A percentile compares a stretch with the other conserved stretches of the same genome.
Evolutionary conservation across 2,113 vertebrate genomes (phyloP).

Genomic region (Platichthys stellatus): DNA sequence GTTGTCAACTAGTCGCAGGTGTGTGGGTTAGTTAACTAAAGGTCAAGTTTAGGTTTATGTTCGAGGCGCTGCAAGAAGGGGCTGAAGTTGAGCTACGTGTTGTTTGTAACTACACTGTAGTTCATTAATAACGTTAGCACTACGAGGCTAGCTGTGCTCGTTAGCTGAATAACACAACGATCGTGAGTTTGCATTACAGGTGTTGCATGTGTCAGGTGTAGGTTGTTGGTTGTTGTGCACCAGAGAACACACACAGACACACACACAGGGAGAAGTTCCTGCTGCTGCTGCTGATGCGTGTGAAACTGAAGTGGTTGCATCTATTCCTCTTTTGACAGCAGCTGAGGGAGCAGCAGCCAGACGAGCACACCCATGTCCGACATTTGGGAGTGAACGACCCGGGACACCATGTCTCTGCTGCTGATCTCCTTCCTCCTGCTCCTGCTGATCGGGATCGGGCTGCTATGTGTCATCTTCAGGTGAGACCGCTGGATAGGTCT

Average conservation of each 20-base stretch:
- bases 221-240: neutral
- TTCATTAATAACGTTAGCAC: constrained; percentile 44
- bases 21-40: neutral
- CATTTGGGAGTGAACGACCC: constrained; percentile 63
- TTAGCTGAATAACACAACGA: neutral
- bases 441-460: constrained; percentile 62
- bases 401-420: constrained; percentile 79
- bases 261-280: neutral
- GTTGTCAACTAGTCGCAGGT: neutral
- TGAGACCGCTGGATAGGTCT: constrained; percentile 40
- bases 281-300: neutral
- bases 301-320: neutral
- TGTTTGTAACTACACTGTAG: constrained; percentile 33
- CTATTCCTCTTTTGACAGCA: constrained; percentile 55
- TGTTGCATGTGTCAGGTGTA: neutral
- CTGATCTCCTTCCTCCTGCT: constrained; percentile 65
- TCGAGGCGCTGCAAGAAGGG: neutral
- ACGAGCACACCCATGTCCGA: constrained; percentile 48
- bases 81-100: constrained; percentile 22
- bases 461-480: constrained; percentile 74
- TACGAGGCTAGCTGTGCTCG: constrained; percentile 5
- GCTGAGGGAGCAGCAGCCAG: constrained; percentile 50
- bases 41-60: neutral
- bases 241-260: neutral
- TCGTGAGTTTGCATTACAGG: neutral